Percentiles rank a stretch among this genome's conserved stretches.
Evolutionary conservation across 2,113 vertebrate species (phyloP).

Genomic region (Thalassarche chlororhynchos): DNA sequence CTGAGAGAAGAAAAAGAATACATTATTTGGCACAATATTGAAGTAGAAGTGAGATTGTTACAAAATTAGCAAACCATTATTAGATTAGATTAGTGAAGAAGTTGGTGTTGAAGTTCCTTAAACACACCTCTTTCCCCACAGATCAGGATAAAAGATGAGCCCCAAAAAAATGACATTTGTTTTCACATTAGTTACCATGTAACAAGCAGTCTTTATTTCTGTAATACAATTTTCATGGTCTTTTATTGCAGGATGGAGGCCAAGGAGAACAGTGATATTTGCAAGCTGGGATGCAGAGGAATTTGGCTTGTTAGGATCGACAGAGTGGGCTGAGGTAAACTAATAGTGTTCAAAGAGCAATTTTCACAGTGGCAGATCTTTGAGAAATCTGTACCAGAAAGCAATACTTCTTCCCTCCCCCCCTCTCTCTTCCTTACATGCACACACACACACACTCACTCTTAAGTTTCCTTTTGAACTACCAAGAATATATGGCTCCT

Average conservation of each 20-base stretch:
- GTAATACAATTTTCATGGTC: not conserved
- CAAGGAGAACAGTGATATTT: constrained; percentile 92
- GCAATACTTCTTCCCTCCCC: not conserved
- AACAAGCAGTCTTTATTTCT: not conserved
- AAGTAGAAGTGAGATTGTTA: not conserved
- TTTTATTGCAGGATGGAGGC: constrained; percentile 86
- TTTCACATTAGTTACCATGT: not conserved
- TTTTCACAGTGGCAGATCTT: not conserved
- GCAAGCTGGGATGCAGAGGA: constrained; percentile 99
- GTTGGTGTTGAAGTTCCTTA: not conserved
- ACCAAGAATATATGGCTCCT: not conserved
- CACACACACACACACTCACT: not conserved
- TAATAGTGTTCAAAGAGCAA: not conserved
- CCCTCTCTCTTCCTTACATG: not conserved
- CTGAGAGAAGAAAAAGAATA: not conserved
- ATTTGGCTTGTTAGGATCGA: constrained; percentile 93
- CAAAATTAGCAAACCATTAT: not conserved
- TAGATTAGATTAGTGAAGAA: not conserved
- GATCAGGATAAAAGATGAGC: not conserved
- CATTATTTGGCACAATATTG: not conserved
- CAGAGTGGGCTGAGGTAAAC: constrained; percentile 96
- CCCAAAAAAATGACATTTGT: not conserved
- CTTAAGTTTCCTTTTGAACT: not conserved
- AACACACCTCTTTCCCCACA: not conserved
- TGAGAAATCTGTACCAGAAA: not conserved